phyloP scores from a whole-genome alignment of 2,797 vertebrate species.

The Cyprinella venusta region DNA sequence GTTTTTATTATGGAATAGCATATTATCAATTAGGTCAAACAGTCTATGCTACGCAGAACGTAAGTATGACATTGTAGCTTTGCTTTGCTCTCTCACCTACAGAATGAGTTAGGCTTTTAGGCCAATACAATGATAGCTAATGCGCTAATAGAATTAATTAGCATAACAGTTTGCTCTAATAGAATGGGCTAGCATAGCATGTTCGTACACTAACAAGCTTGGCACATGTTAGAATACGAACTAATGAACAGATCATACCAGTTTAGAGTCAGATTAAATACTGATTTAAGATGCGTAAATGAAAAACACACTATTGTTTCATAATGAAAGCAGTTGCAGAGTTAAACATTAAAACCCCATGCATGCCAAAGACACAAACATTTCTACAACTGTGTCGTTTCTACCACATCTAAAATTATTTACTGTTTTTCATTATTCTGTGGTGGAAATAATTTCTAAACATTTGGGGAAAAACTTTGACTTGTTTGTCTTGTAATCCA shows the following conservation, averaged over 20 bases:
- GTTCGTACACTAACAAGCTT: conserved; percentile 18
- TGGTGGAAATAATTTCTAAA: background rate
- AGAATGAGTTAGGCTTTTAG: background rate
- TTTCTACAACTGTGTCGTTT: background rate
- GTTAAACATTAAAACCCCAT: background rate
- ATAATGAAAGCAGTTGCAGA: background rate
- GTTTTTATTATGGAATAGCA: conserved; percentile 19
- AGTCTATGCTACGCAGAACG: background rate
- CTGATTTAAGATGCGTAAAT: background rate
- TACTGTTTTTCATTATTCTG: background rate
- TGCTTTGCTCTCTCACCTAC: background rate
- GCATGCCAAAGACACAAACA: background rate
- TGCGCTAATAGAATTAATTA: conserved; percentile 38
- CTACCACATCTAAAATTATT: background rate
- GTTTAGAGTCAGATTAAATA: background rate
- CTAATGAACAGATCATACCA: conserved; percentile 9
- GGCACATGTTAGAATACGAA: background rate
- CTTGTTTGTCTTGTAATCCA: background rate
- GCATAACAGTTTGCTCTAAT: conserved; percentile 38
- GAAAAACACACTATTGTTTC: background rate
- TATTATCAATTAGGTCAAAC: conserved; percentile 3
- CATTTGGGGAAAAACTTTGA: background rate
- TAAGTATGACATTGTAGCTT: conserved; percentile 2
- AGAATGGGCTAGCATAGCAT: conserved; percentile 26
- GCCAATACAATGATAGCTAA: conserved; percentile 25